Evolutionary conservation across 1,140 invertebrate genomes (phyloP), one percentile per base, ranked within the genome.

Genomic region (Drosophila paulistorum): DNA sequence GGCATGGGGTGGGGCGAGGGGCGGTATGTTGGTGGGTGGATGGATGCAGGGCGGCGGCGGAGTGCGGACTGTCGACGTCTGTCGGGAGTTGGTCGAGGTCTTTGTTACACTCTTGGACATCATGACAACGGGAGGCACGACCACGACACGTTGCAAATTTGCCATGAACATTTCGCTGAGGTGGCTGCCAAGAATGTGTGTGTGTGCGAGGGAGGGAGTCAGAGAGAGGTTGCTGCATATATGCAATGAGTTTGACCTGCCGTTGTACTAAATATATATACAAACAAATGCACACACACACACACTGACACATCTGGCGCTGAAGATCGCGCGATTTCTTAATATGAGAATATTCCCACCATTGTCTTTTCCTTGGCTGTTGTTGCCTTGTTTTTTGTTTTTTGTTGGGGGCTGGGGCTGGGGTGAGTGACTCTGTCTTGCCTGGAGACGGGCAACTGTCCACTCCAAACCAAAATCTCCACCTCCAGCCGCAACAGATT

Each of bases 301-400:
- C 30, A 83, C 57, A 77, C 77, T 68, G 68, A 83, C 84, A 87
- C 84, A 87, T 79, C 79, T 83, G 85, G 84, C 80, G 84, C 84
- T 84, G 80, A 76, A 87, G 84, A 89, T 89, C 81, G 85, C 84
- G 84, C 84, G 84, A 87, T 90, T 90, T 90, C 83, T 83, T 90
- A 90, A 90, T 90, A 91, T 91, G 90, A 91, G 90, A 91, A 91
- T 86, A 86, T 91, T 91, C 90, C 87, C 90, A 91, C 90, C 87
- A 91, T 91, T 91, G 90, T 91, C 72, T 87, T 72, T 70, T 37
- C 39, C 17, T 11, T 62, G 17, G 23, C 41, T 63, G 54, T 54
- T 68, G 41, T 61, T 9, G 61, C 14, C 23, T 55, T 7, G 10
- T 54, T 20, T 23, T 23, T 57, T 7, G 23, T 2, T 20, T 67